Conservation (phyloP, 2,888 invertebrate genomes). For the Coelopa pilipes region DNA sequence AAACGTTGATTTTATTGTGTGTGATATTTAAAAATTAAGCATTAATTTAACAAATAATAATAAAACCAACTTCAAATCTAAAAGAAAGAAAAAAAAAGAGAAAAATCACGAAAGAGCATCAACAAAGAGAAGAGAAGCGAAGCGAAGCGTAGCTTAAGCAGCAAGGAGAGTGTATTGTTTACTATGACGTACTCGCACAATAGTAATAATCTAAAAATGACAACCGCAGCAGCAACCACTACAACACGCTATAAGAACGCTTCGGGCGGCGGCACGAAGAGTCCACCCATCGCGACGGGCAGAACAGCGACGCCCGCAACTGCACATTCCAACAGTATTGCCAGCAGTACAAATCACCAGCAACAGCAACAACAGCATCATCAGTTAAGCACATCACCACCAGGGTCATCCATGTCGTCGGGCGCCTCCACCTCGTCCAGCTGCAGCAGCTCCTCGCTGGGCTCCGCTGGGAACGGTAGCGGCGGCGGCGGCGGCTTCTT, state of each 20-base stretch:
- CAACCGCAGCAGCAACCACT: conserved; percentile 58
- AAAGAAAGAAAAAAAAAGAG: conserved; percentile 45
- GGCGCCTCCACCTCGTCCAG: conserved; percentile 51
- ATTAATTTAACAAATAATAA: conserved; percentile 61
- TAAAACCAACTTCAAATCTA: conserved; percentile 47
- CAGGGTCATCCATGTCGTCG: conserved; percentile 52
- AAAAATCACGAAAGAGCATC: conserved; percentile 46
- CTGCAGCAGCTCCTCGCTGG: conserved; percentile 47
- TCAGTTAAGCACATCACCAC: conserved; percentile 55
- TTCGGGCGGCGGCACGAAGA: conserved; percentile 42
- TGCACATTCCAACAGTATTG: conserved; percentile 67
- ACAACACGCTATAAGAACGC: conserved; percentile 59
- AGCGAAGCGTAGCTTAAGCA: conserved; percentile 37
- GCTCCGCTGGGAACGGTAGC: conserved; percentile 49
- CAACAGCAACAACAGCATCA: conserved; percentile 50
- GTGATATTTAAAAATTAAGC: conserved; percentile 66
- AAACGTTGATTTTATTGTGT: conserved; percentile 66
- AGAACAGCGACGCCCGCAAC: conserved; percentile 54
- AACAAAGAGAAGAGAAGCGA: conserved; percentile 41
- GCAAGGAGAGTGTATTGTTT: conserved; percentile 33
- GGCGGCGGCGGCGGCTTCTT: conserved; percentile 52
- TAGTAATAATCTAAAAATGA: conserved; percentile 65
- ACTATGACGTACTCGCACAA: conserved; percentile 68
- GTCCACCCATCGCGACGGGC: conserved; percentile 43
- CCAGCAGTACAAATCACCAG: conserved; percentile 65